These are phyloP conservation scores for Gymnobelideus leadbeateri DNA, from an alignment of 2,113 vertebrate species.

Conservation along the genomic window DNA sequence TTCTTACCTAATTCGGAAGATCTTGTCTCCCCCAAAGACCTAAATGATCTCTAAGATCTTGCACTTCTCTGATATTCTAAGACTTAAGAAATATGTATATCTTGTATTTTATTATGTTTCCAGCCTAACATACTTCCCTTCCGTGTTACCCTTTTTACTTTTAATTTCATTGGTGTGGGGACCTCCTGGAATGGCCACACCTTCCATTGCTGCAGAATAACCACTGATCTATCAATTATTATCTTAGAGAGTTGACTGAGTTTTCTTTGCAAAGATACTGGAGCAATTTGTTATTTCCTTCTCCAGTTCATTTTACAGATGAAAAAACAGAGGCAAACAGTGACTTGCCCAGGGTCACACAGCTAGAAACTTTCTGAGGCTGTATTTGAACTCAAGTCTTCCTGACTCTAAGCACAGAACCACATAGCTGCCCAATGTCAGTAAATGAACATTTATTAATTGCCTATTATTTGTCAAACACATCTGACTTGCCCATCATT, in stretches of 20 bases:
- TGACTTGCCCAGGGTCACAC: too few relatives aligned
- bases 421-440: not conserved
- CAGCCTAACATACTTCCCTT: not conserved
- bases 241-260: not conserved
- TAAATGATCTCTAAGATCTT: not conserved
- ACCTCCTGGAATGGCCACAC: not conserved
- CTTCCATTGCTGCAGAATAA: not conserved
- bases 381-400: too few relatives aligned
- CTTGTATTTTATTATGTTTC: not conserved
- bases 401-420: not conserved
- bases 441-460: not conserved
- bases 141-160: not conserved
- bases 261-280: too few relatives aligned
- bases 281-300: too few relatives aligned
- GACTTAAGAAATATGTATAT: not conserved
- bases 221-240: not conserved
- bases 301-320: too few relatives aligned
- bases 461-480: not conserved
- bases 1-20: not conserved
- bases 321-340: too few relatives aligned
- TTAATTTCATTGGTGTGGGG: not conserved
- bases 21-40: not conserved
- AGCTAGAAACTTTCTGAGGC: too few relatives aligned
- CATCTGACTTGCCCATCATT: not conserved
- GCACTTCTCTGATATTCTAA: not conserved